phyloP scores from a whole-genome alignment of 2,113 vertebrate species.

The Myrmecobius fasciatus region DNA sequence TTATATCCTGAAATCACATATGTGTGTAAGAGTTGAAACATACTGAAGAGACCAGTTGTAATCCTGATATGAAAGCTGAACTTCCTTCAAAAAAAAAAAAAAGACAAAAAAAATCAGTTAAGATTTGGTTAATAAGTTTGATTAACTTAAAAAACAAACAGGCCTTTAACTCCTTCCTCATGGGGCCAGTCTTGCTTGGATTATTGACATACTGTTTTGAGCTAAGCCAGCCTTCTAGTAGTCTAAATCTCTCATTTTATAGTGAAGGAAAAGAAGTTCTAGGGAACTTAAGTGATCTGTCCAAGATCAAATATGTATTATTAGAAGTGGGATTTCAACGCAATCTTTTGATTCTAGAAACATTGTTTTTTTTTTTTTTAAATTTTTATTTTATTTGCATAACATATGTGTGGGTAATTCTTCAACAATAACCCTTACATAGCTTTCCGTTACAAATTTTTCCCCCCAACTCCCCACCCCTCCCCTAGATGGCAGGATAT shows the following conservation, averaged over 20 bases:
- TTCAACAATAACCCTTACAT: no score
- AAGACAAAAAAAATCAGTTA: not conserved
- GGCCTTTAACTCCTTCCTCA: not conserved
- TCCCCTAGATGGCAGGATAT: no score
- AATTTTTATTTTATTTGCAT: no score
- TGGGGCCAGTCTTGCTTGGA: not conserved
- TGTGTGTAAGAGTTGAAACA: not conserved
- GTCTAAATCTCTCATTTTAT: not conserved
- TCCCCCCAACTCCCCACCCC: no score
- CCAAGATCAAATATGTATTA: not conserved
- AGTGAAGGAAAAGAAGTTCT: not conserved
- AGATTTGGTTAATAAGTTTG: not conserved
- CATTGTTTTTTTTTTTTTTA: not conserved
- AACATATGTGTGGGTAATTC: no score
- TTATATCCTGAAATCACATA: slow-evolving; percentile 56
- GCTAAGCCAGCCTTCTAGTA: not conserved
- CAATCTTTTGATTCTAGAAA: not conserved
- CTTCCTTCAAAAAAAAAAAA: not conserved
- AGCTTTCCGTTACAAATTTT: no score
- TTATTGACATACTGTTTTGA: not conserved
- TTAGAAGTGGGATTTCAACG: not conserved
- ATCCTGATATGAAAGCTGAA: not conserved
- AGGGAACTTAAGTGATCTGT: not conserved
- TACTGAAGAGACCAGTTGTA: not conserved
- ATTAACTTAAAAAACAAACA: not conserved